Conservation (phyloP, 1,140 invertebrate species). For the Aradophagus sp. region DNA sequence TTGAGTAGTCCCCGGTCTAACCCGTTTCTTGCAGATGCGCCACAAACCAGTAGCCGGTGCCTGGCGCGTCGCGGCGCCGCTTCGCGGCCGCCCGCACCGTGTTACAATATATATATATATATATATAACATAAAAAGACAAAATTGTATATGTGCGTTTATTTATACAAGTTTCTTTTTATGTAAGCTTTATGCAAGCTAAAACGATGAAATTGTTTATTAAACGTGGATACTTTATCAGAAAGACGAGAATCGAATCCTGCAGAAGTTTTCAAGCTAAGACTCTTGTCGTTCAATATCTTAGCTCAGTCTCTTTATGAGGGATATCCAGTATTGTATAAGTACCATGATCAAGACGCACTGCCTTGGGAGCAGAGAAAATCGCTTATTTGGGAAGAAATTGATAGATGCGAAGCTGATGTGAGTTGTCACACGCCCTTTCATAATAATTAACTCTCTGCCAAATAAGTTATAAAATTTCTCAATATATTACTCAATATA, state of each 20-base stretch:
- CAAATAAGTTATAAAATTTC: not conserved
- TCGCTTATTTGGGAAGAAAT: constrained; percentile 83
- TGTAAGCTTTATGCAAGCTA: no score
- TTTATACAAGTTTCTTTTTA: no score
- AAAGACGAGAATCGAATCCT: constrained; percentile 40
- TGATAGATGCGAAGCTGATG: constrained; percentile 81
- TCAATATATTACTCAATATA: not conserved
- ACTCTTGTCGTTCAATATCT: constrained; percentile 88
- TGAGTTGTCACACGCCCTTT: constrained; percentile 69
- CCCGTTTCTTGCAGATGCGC: no score
- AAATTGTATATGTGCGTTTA: no score
- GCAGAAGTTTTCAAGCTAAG: constrained; percentile 65
- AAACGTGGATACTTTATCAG: no score
- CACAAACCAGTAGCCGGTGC: no score
- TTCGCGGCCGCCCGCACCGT: no score
- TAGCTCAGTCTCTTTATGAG: constrained; percentile 88
- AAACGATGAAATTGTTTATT: no score
- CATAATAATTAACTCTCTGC: not conserved
- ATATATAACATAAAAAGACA: no score
- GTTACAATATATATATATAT: no score
- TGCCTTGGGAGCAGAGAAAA: constrained; percentile 84
- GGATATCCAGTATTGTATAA: constrained; percentile 85
- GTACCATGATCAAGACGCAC: constrained; percentile 75
- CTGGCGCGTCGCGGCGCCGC: no score
- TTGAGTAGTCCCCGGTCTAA: no score